Percentiles rank a stretch among this genome's conserved stretches.
These are phyloP conservation scores for Leucophenga varia DNA, from an alignment of 1,140 invertebrate genomes.

Conservation along the genomic window DNA sequence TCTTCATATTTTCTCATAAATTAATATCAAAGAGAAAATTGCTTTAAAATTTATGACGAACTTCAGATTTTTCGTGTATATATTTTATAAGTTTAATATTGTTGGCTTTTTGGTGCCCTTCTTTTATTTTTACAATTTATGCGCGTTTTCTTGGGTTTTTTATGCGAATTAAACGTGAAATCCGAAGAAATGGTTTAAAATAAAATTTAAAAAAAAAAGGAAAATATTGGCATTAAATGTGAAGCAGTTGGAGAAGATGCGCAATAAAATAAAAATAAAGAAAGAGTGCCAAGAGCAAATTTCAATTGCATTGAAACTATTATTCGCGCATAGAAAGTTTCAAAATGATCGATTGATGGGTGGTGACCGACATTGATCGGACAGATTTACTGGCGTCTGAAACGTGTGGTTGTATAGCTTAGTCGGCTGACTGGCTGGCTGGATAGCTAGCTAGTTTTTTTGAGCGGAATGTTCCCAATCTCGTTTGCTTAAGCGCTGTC, in stretches of 20 bases:
- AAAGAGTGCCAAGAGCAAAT: no score
- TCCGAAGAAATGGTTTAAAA: no score
- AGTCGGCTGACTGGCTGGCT: slow-evolving; percentile 6
- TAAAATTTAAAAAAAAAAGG: no score
- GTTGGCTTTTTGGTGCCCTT: no score
- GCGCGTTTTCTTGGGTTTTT: slow-evolving; percentile 9
- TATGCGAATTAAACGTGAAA: no score
- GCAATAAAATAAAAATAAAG: no score
- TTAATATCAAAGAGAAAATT: slow-evolving; percentile 46
- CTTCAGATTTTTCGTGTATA: slow-evolving; percentile 4
- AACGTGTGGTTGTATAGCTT: slow-evolving; percentile 7
- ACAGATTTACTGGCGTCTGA: background rate
- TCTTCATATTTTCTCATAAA: slow-evolving; percentile 50
- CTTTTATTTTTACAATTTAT: slow-evolving; percentile 38
- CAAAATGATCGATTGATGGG: no score
- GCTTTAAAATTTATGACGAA: slow-evolving; percentile 49
- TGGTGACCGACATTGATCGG: slow-evolving; percentile 30
- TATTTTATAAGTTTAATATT: no score
- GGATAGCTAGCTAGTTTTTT: slow-evolving; percentile 6
- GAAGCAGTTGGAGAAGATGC: background rate
- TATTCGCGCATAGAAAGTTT: no score
- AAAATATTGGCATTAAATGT: no score
- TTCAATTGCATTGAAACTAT: no score
- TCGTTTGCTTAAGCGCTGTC: slow-evolving; percentile 26
- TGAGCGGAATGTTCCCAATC: slow-evolving; percentile 24